phyloP scores from a whole-genome alignment of 1,140 invertebrate genomes.

The Drosophila kanapiae region DNA sequence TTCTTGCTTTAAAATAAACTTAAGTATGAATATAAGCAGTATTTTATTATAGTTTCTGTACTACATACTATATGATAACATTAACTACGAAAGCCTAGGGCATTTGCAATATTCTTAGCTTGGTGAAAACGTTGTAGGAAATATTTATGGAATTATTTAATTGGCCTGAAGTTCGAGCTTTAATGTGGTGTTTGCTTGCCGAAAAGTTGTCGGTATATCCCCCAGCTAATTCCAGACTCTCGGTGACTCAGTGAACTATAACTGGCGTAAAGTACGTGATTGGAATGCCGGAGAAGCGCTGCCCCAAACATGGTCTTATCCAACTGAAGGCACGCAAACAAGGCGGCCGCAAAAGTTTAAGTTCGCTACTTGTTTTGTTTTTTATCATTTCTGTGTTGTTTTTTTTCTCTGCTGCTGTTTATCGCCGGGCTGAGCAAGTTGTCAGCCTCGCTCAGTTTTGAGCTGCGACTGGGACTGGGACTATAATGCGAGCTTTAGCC shows the following conservation, averaged over 20 bases:
- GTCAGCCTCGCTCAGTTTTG: slow-evolving; percentile 44
- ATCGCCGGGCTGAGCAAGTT: slow-evolving; percentile 61
- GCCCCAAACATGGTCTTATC: slow-evolving; percentile 52
- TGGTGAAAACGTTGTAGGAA: background rate
- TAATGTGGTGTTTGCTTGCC: slow-evolving; percentile 1
- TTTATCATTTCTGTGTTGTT: slow-evolving; percentile 26
- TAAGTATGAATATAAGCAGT: background rate
- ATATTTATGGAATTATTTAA: background rate
- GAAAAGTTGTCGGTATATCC: slow-evolving; percentile 11
- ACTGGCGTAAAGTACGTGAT: slow-evolving; percentile 58
- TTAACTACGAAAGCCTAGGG: background rate
- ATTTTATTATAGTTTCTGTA: background rate
- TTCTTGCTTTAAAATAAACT: background rate
- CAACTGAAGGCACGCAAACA: slow-evolving; percentile 42
- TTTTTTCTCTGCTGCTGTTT: slow-evolving; percentile 40
- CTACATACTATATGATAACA: background rate
- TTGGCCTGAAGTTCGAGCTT: background rate
- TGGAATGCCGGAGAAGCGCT: slow-evolving; percentile 38
- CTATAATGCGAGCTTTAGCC: slow-evolving; percentile 9
- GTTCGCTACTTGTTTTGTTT: slow-evolving; percentile 18
- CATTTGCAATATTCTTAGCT: background rate
- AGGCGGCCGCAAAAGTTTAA: slow-evolving; percentile 28
- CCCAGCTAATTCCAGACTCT: slow-evolving; percentile 27
- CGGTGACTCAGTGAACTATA: slow-evolving; percentile 39
- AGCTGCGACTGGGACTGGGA: slow-evolving; percentile 4